phyloP scores from a whole-genome alignment of 2,797 vertebrate genomes.

The Epinephelus malabaricus region DNA sequence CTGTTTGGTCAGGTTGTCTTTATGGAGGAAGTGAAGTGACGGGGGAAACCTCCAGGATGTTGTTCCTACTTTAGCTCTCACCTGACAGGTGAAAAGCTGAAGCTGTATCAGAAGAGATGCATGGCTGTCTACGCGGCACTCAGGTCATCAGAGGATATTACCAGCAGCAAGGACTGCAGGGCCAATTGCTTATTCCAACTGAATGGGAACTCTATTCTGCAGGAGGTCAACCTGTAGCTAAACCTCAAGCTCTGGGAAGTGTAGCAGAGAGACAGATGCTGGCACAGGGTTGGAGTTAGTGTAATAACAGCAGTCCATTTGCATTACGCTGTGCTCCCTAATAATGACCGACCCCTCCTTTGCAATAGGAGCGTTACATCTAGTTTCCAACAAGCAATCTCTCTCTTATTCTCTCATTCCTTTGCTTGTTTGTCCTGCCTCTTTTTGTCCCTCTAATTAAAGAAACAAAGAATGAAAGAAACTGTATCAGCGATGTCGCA shows the following conservation, averaged over 20 bases:
- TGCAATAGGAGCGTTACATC: conserved; percentile 12
- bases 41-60: background rate
- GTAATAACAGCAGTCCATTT: conserved; percentile 8
- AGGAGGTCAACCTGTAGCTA: background rate
- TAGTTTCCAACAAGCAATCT: conserved; percentile 8
- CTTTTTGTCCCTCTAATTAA: conserved; percentile 62
- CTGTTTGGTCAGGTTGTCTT: background rate
- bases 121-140: background rate
- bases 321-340: conserved; percentile 26
- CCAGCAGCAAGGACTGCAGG: background rate
- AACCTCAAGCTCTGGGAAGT: background rate
- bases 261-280: background rate
- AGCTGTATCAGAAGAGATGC: background rate
- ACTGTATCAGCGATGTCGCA: conserved; percentile 38
- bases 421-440: conserved; percentile 15
- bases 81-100: background rate
- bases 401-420: conserved; percentile 17
- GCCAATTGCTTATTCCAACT: background rate
- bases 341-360: conserved; percentile 31
- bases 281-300: background rate
- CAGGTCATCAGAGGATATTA: background rate
- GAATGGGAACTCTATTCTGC: background rate
- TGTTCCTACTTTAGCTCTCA: background rate
- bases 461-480: conserved; percentile 53
- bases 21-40: background rate